Evolutionary conservation across 2,113 vertebrate species (phyloP).

Genomic region (Proterorhinus semilunaris): DNA sequence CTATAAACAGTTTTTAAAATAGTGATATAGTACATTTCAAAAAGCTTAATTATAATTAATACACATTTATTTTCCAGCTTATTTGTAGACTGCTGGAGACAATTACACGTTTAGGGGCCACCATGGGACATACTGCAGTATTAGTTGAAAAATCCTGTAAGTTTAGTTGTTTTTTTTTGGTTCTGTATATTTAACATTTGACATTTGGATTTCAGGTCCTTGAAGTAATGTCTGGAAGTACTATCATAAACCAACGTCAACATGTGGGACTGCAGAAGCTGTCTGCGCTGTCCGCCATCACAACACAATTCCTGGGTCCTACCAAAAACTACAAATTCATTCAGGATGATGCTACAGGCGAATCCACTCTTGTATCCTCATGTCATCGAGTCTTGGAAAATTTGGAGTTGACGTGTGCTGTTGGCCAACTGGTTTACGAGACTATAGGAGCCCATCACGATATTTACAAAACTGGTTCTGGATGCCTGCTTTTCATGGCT

Average conservation of each 20-base stretch:
- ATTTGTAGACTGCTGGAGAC: no score
- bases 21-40: no score
- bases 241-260: slow-evolving; percentile 32
- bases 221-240: slow-evolving; percentile 41
- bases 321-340: slow-evolving; percentile 60
- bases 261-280: slow-evolving; percentile 66
- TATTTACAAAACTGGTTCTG: slow-evolving; percentile 46
- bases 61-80: no score
- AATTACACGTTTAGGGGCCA: no score
- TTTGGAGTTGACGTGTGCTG: slow-evolving; percentile 51
- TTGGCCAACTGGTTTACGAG: slow-evolving; percentile 59
- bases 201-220: neutral
- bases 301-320: slow-evolving; percentile 52
- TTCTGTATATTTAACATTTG: neutral
- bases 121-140: no score
- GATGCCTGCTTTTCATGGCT: slow-evolving; percentile 59
- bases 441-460: slow-evolving; percentile 53
- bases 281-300: slow-evolving; percentile 34
- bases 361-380: slow-evolving; percentile 48
- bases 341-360: slow-evolving; percentile 48
- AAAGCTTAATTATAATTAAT: no score
- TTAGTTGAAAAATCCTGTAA: no score
- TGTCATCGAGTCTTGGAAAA: slow-evolving; percentile 56
- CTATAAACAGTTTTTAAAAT: no score
- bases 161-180: no score